Percentiles rank a stretch among this genome's conserved stretches.
Evolutionary conservation across 2,797 vertebrate species (phyloP).

Genomic region (Nannoperca australis): DNA sequence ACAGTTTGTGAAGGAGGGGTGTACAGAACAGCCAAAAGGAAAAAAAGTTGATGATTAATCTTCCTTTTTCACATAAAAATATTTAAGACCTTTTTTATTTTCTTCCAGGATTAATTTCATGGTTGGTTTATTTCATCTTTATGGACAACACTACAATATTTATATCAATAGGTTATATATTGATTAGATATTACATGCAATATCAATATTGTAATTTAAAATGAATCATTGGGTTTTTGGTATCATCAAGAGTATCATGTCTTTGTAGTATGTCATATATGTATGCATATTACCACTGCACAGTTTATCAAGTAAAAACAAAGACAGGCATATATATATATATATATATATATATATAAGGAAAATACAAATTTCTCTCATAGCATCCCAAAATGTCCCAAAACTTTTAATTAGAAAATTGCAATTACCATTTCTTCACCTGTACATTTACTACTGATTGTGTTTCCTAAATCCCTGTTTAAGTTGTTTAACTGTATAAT

Average conservation of each 20-base stretch:
- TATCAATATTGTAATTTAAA: conserved; percentile 16
- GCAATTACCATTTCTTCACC: background rate
- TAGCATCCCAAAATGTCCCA: background rate
- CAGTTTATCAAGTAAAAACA: background rate
- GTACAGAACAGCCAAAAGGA: background rate
- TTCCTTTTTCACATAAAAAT: background rate
- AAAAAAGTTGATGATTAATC: background rate
- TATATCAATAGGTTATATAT: background rate
- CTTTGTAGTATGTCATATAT: background rate
- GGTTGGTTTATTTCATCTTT: background rate
- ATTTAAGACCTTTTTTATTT: background rate
- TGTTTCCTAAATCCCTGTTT: background rate
- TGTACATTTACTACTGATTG: background rate
- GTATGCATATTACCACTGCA: background rate
- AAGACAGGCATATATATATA: too few species aligned
- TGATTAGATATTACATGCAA: conserved; percentile 5
- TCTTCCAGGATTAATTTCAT: conserved; percentile 6
- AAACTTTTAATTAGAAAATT: background rate
- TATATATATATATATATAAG: too few species aligned
- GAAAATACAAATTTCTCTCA: too few species aligned
- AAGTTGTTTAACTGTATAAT: background rate
- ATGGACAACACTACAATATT: background rate
- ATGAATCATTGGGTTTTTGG: background rate
- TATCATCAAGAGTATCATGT: background rate
- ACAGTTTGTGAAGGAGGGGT: background rate